These are phyloP conservation scores for Synergus japonicus DNA, from an alignment of 2,888 invertebrate genomes.

Conservation along the genomic window DNA sequence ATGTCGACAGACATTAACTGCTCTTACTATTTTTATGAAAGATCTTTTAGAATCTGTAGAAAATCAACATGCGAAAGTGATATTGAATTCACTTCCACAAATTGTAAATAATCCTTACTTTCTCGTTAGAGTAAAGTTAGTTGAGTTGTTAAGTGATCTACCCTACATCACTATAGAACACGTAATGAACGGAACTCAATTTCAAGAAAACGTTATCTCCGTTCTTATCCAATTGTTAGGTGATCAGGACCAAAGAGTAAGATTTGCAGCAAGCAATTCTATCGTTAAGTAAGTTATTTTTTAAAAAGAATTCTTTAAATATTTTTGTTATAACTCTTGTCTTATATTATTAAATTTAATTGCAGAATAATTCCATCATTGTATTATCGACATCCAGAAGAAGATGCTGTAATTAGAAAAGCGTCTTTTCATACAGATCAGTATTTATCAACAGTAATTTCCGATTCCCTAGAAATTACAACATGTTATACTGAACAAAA, in stretches of 20 bases:
- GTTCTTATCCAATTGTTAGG: conserved; percentile 83
- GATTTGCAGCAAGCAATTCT: conserved; percentile 84
- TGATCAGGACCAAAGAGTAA: conserved; percentile 88
- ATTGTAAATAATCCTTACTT: conserved; percentile 89
- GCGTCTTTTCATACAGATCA: conserved; percentile 76
- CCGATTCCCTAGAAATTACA: conserved; percentile 51
- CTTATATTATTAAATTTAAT: conserved; percentile 26
- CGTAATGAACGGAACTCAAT: conserved; percentile 78
- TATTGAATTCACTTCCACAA: conserved; percentile 82
- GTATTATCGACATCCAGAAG: conserved; percentile 78
- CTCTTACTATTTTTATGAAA: conserved; percentile 81
- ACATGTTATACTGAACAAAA: conserved; percentile 58
- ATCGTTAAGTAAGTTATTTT: conserved; percentile 80
- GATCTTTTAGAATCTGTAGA: conserved; percentile 82
- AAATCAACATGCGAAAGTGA: conserved; percentile 79
- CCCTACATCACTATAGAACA: conserved; percentile 81
- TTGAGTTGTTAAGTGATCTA: conserved; percentile 82
- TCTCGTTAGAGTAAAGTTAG: conserved; percentile 88
- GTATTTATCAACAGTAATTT: conserved; percentile 67
- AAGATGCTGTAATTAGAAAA: conserved; percentile 79
- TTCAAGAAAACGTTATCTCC: conserved; percentile 81
- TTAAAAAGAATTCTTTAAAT: not conserved
- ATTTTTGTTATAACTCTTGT: not conserved
- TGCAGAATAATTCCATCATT: conserved; percentile 78
- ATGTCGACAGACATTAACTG: conserved; percentile 84